These are phyloP conservation scores for Phyllotreta cruciferae DNA, from an alignment of 2,888 invertebrate genomes.

Conservation along the genomic window DNA sequence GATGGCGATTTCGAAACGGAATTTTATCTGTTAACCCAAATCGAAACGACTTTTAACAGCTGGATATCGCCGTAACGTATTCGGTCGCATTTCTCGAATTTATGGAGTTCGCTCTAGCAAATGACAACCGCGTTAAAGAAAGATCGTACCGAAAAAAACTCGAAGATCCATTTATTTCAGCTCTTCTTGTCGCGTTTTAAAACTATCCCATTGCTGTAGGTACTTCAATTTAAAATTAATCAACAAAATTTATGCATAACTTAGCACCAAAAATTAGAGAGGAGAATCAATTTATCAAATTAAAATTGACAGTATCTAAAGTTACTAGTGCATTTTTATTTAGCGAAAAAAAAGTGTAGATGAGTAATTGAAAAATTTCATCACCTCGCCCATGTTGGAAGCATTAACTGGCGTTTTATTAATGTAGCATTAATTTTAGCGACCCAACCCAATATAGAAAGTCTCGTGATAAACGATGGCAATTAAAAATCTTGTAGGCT, in stretches of 20 bases:
- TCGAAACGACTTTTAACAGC: conserved; percentile 7
- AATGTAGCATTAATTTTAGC: conserved; percentile 1
- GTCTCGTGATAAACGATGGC: conserved; percentile 27
- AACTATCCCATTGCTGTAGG: too few relatives aligned
- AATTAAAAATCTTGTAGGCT: conserved; percentile 23
- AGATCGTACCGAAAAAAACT: not conserved
- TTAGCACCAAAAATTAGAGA: too few relatives aligned
- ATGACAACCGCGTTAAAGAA: conserved; percentile 7
- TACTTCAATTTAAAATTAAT: too few relatives aligned
- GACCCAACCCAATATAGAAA: conserved; percentile 33
- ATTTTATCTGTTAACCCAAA: conserved; percentile 13
- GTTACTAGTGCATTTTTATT: too few relatives aligned
- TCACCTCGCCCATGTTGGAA: too few relatives aligned
- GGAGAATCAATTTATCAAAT: too few relatives aligned
- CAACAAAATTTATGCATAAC: too few relatives aligned
- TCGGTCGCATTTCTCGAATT: conserved; percentile 13
- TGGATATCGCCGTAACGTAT: conserved; percentile 5
- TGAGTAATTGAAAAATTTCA: too few relatives aligned
- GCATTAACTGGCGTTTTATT: too few relatives aligned
- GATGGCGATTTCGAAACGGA: not conserved
- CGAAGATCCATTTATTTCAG: conserved; percentile 11
- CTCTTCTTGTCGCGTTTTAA: too few relatives aligned
- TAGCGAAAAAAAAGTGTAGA: too few relatives aligned
- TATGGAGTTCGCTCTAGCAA: conserved; percentile 9
- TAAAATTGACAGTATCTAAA: too few relatives aligned